phyloP scores from a whole-genome alignment of 2,797 vertebrate species.

The Hoplostethus mediterraneus region DNA sequence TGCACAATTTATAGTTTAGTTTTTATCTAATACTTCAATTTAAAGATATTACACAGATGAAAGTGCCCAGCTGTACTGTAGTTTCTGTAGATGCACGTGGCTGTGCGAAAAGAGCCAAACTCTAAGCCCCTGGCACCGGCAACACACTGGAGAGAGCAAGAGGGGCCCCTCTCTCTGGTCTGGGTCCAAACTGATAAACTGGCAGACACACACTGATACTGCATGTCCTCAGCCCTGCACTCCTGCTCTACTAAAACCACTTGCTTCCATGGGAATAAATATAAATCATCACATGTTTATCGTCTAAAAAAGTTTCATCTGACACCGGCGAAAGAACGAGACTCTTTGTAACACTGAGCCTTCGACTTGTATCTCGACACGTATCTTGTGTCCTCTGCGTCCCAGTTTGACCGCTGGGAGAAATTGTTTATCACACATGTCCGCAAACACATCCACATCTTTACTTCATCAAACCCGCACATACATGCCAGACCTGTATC shows the following conservation, averaged over 20 bases:
- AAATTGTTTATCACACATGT: constrained; percentile 10
- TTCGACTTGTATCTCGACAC: not conserved
- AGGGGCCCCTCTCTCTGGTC: constrained; percentile 46
- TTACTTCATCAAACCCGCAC: constrained; percentile 44
- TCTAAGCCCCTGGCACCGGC: constrained; percentile 28
- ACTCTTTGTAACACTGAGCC: not conserved
- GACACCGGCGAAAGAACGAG: not conserved
- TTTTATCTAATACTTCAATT: not conserved
- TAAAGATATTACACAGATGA: not conserved
- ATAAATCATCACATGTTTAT: constrained; percentile 42
- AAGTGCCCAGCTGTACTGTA: not conserved
- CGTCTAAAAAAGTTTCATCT: constrained; percentile 23
- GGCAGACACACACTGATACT: constrained; percentile 50
- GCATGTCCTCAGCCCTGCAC: constrained; percentile 27
- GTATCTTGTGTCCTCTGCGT: constrained; percentile 4
- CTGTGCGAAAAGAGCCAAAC: constrained; percentile 36
- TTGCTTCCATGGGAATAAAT: constrained; percentile 23
- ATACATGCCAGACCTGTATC: constrained; percentile 50
- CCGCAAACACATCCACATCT: constrained; percentile 10
- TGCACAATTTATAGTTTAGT: not conserved
- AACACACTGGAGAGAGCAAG: constrained; percentile 31
- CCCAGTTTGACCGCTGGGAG: constrained; percentile 33
- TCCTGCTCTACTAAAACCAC: constrained; percentile 23
- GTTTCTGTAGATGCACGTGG: not conserved
- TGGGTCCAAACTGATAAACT: constrained; percentile 69